Percentiles rank a stretch among this genome's conserved stretches.
These are phyloP conservation scores for Noctua janthe DNA, from an alignment of 2,888 invertebrate species.

Conservation along the genomic window DNA sequence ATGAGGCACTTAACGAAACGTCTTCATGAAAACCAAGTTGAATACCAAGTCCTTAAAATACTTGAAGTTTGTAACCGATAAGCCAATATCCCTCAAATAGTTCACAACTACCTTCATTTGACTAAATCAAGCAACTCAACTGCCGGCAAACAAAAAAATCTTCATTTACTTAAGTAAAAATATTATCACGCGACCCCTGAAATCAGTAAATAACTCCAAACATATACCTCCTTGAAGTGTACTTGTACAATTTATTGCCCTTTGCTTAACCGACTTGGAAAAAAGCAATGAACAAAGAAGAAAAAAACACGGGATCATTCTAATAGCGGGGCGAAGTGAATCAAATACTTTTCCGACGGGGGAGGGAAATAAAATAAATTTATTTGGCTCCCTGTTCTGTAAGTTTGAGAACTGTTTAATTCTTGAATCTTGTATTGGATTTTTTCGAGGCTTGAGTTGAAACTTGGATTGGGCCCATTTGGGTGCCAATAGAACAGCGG, in stretches of 20 bases:
- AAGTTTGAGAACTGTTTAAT: constrained; percentile 76
- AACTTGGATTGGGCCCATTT: constrained; percentile 59
- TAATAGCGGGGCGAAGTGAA: constrained; percentile 78
- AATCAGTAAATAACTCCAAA: constrained; percentile 82
- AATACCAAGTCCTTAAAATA: background rate
- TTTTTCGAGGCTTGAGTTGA: constrained; percentile 50
- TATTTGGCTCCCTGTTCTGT: constrained; percentile 78
- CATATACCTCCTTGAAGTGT: constrained; percentile 78
- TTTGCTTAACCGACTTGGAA: constrained; percentile 80
- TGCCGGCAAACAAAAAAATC: constrained; percentile 15
- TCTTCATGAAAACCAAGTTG: background rate
- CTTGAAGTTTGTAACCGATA: background rate
- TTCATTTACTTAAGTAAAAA: constrained; percentile 56
- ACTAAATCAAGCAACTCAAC: constrained; percentile 48
- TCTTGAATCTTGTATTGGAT: constrained; percentile 67
- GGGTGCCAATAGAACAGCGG: constrained; percentile 65
- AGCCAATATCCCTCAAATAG: constrained; percentile 26
- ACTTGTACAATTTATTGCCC: constrained; percentile 85
- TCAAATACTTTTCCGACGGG: constrained; percentile 81
- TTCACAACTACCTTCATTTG: constrained; percentile 52
- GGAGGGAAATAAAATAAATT: constrained; percentile 74
- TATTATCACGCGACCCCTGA: constrained; percentile 61
- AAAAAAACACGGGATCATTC: constrained; percentile 82
- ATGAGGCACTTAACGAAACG: background rate
- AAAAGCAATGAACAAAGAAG: constrained; percentile 77